Evolutionary conservation across 1,140 invertebrate species (phyloP).

Genomic region (Choristoneura fumiferana): DNA sequence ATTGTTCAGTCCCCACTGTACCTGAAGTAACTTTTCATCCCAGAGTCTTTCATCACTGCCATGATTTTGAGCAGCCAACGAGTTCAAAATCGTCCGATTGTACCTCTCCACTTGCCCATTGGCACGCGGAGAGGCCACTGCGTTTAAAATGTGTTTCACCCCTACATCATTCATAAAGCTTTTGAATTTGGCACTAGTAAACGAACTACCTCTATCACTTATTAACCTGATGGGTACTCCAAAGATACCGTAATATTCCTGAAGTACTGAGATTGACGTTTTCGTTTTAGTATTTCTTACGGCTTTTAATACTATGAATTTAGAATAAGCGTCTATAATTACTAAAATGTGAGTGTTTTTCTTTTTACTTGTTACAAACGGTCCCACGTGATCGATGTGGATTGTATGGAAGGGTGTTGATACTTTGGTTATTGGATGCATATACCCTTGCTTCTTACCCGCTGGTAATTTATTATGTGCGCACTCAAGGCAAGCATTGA

Average conservation of each 20-base stretch:
- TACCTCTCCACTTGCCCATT: too few species aligned
- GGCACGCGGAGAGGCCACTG: too few species aligned
- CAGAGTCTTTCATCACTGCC: constrained; percentile 15
- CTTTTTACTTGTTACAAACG: constrained; percentile 14
- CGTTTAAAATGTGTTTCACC: constrained; percentile 12
- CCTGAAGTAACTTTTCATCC: constrained; percentile 18
- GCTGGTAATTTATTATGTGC: constrained; percentile 3
- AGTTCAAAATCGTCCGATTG: too few species aligned
- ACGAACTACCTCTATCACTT: constrained; percentile 14
- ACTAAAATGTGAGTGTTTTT: constrained; percentile 12
- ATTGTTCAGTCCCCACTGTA: constrained; percentile 22
- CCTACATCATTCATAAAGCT: not conserved
- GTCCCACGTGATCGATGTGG: constrained; percentile 17
- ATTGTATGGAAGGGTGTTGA: constrained; percentile 10
- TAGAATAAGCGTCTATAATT: constrained; percentile 11
- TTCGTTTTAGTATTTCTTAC: constrained; percentile 14
- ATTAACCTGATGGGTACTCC: not conserved
- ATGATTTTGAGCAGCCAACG: constrained; percentile 8
- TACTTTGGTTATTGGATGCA: constrained; percentile 12
- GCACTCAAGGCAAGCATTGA: not conserved
- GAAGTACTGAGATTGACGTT: not conserved
- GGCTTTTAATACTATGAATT: constrained; percentile 18
- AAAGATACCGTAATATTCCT: constrained; percentile 11
- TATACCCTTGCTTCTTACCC: constrained; percentile 3
- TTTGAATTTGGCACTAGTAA: constrained; percentile 15